Percentiles rank a stretch among this genome's conserved stretches.
phyloP scores from a whole-genome alignment of 2,888 invertebrate genomes.

The Linnaemya vulpina region DNA sequence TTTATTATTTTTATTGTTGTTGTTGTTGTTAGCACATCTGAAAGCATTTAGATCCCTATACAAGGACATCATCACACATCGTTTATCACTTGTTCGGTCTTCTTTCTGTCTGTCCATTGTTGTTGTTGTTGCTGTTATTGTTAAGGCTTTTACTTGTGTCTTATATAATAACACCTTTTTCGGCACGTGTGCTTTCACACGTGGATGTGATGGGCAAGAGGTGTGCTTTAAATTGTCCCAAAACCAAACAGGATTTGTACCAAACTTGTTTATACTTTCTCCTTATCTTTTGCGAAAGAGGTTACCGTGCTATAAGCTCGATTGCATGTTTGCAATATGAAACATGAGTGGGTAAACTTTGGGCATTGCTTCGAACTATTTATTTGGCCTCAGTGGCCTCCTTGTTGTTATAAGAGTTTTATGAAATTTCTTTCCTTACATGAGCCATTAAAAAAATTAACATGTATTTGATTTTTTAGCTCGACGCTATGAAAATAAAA shows the following conservation, averaged over 20 bases:
- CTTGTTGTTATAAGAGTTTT: too few species aligned
- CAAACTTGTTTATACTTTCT: not conserved
- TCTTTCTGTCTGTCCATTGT: not conserved
- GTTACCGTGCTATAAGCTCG: too few species aligned
- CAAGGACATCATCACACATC: conserved; percentile 66
- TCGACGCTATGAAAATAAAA: too few species aligned
- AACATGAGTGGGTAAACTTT: too few species aligned
- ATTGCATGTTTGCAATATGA: too few species aligned
- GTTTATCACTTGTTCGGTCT: conserved; percentile 51
- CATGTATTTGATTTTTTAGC: too few species aligned
- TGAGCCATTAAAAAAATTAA: too few species aligned
- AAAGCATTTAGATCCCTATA: conserved; percentile 29
- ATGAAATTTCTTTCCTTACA: too few species aligned
- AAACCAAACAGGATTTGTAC: not conserved
- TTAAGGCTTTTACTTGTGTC: conserved; percentile 6
- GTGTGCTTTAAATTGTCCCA: not conserved
- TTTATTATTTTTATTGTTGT: conserved; percentile 11
- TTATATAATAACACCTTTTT: not conserved
- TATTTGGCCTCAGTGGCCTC: too few species aligned
- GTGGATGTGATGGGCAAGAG: not conserved
- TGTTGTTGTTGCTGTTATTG: conserved; percentile 19
- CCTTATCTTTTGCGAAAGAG: too few species aligned
- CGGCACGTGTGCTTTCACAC: not conserved
- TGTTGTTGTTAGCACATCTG: conserved; percentile 14
- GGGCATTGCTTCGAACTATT: too few species aligned